phyloP scores from a whole-genome alignment of 2,113 vertebrate species.

The Proteles cristata region DNA sequence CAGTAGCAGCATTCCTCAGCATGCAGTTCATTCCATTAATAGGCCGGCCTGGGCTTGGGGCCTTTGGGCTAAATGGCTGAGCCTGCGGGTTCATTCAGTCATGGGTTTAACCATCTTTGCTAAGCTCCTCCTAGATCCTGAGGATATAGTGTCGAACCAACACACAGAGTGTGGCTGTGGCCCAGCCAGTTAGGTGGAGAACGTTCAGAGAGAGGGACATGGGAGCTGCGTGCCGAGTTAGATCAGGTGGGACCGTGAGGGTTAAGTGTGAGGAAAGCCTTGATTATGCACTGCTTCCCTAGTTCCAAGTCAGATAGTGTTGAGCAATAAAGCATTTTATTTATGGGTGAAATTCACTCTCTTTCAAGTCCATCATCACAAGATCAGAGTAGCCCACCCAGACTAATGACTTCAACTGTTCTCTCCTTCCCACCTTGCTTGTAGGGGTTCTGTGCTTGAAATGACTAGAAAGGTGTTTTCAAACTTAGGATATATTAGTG shows the following conservation, averaged over 20 bases:
- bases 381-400: not conserved
- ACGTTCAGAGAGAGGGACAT: not conserved
- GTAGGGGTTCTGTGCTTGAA: not conserved
- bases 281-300: not conserved
- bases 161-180: not conserved
- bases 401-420: not conserved
- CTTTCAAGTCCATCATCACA: not conserved
- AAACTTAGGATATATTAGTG: not conserved
- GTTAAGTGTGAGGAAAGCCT: not conserved
- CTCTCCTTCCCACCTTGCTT: not conserved
- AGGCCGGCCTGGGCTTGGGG: not conserved
- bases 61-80: not conserved
- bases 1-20: not conserved
- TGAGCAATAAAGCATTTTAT: not conserved
- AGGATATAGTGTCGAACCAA: not conserved
- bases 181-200: not conserved
- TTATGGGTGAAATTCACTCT: not conserved
- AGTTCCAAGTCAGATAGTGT: not conserved
- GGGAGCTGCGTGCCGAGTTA: not conserved
- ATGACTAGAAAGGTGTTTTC: not conserved
- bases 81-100: not conserved
- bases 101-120: not conserved
- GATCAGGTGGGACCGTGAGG: rapidly evolving
- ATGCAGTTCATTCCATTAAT: not conserved
- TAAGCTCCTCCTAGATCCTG: not conserved